Evolutionary conservation across 2,888 invertebrate species (phyloP), one percentile per base, ranked within the genome.

Genomic region (Chloroclystis v-ata): DNA sequence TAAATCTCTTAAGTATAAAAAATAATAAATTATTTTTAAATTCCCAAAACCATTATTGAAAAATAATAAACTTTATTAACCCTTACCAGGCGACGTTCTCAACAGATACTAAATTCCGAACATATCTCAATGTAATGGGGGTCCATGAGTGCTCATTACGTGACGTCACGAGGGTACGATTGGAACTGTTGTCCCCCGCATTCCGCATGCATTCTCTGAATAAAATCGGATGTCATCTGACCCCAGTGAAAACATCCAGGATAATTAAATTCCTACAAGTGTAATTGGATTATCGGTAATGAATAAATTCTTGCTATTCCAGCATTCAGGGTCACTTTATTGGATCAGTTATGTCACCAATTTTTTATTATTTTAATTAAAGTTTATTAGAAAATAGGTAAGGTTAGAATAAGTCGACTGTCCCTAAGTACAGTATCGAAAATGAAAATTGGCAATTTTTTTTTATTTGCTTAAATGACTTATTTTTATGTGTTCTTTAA

Each of bases 201-300:
- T 75, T 68, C 69, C 57, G 9, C 42, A 43, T 54, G 66, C 61
- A 47, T 24, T 56, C 57, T 57, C 53, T 61, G 39, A 69, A 71
- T 70, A 54, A 66, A 69, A 69, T 65, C 59, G 47, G 56, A 54
- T 56, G 59, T 57, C 60, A 61, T 57, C 20, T 8, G 37, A 37
- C 49, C 53, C 54, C 49, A 49, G 26, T 49, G 33, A 43, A 44
- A 57, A 59, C 56, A 55, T 56, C 54, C 30, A 47, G 28, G 28
- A 12, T 56, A 52, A 59, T 59, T 52, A 55, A 56, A 61, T 60
- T 57, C 54, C 46, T 43, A 37, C 43, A 35, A 39, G 20, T 33
- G 32, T 33, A 33, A 32, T 43, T 43, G 59, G 65, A 66, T 57
- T 32, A 32, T 32, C 14, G n/a, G 14, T 32, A 35, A 24, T 47